Conservation (phyloP, 2,888 invertebrate genomes). For the Holacanthella duospinosa region DNA sequence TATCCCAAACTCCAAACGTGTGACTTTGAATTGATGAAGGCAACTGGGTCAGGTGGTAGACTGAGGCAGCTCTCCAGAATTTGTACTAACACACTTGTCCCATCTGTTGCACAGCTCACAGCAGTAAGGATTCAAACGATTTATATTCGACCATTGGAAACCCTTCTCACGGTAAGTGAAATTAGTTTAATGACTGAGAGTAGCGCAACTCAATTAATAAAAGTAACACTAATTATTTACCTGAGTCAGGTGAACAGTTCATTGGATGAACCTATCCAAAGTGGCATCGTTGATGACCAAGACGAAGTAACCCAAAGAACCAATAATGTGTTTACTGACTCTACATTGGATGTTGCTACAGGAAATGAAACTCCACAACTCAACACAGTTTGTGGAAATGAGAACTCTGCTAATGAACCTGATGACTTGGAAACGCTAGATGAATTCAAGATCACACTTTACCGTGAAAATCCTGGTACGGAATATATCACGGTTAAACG, state of each 20-base stretch:
- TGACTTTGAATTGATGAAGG: neutral
- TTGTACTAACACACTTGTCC: neutral
- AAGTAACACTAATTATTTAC: no score
- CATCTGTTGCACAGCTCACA: neutral
- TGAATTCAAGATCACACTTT: neutral
- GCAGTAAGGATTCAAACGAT: neutral
- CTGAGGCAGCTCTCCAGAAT: neutral
- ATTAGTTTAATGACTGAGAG: neutral
- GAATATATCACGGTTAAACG: neutral
- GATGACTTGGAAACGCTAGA: neutral
- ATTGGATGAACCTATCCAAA: neutral
- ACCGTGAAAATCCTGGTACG: neutral
- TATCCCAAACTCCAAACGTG: neutral
- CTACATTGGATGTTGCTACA: neutral
- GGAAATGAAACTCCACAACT: neutral
- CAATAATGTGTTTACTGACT: neutral
- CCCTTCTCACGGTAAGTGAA: neutral
- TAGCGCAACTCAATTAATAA: neutral
- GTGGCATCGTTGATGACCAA: neutral
- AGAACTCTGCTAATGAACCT: neutral
- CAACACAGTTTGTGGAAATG: neutral
- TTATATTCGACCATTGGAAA: neutral
- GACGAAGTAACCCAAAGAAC: neutral
- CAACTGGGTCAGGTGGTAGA: neutral
- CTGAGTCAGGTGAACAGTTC: no score